Conservation (phyloP, 2,113 vertebrate species). For the Pongo abelii region DNA sequence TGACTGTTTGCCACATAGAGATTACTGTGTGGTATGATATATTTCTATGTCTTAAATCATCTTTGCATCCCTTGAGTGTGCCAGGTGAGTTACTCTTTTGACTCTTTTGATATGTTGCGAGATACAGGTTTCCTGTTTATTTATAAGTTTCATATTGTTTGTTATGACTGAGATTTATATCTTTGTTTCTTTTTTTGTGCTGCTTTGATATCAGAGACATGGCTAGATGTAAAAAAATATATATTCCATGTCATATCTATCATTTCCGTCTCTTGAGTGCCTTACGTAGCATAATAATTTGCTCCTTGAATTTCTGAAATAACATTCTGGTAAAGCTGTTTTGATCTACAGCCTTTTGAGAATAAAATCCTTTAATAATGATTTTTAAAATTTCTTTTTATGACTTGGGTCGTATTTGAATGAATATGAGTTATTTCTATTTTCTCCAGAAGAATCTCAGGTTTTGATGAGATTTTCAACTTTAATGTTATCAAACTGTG, state of each 20-base stretch:
- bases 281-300: not conserved
- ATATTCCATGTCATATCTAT: not conserved
- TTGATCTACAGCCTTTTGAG: not conserved
- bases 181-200: not conserved
- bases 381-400: not conserved
- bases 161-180: not conserved
- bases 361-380: not conserved
- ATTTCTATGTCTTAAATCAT: not conserved
- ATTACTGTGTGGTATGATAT: not conserved
- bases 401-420: not conserved
- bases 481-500: not conserved
- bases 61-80: not conserved
- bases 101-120: not conserved
- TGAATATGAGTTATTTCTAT: not conserved
- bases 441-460: not conserved
- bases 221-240: not conserved
- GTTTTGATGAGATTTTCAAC: not conserved
- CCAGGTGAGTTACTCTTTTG: not conserved
- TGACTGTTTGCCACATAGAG: not conserved
- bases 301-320: not conserved
- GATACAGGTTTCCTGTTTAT: not conserved
- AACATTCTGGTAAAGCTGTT: not conserved
- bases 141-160: not conserved
- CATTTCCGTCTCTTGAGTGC: not conserved
- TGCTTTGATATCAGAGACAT: not conserved